Conservation (phyloP, 2,888 invertebrate genomes). For the Hirtodrosophila trivittata region DNA sequence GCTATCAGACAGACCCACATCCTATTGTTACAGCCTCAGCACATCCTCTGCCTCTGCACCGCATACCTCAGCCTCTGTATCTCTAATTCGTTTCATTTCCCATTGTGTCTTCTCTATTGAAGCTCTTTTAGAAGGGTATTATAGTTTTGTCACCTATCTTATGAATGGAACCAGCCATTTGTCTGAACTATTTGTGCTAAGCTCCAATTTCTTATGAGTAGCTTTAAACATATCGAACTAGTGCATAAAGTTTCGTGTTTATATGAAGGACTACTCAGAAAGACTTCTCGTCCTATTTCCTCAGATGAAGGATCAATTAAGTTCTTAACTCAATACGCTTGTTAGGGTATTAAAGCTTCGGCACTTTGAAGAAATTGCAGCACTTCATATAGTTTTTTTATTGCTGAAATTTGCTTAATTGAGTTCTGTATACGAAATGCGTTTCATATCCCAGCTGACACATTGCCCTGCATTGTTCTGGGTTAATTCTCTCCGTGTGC, state of each 20-base stretch:
- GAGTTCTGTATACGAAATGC: constrained; percentile 34
- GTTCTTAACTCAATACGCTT: too few relatives aligned
- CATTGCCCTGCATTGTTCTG: constrained; percentile 30
- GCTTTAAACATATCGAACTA: too few relatives aligned
- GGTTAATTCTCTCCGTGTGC: background rate
- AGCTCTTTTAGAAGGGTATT: background rate
- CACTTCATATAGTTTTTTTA: too few relatives aligned
- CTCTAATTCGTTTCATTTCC: constrained; percentile 27
- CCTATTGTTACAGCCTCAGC: background rate
- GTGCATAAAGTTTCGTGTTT: too few relatives aligned
- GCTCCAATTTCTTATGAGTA: too few relatives aligned
- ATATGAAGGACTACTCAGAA: too few relatives aligned
- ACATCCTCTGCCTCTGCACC: background rate
- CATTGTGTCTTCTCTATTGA: background rate
- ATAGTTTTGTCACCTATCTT: too few relatives aligned
- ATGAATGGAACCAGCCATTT: too few relatives aligned
- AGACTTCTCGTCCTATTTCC: too few relatives aligned
- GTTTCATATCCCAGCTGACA: constrained; percentile 32
- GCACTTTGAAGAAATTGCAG: too few relatives aligned
- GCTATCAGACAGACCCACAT: background rate
- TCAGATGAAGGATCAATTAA: too few relatives aligned
- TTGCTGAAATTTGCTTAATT: constrained; percentile 40
- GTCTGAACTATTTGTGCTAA: too few relatives aligned
- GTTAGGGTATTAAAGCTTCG: background rate
- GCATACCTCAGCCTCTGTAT: background rate